Evolutionary conservation across 2,888 invertebrate species (phyloP).

Genomic region (Leptura quadrifasciata): DNA sequence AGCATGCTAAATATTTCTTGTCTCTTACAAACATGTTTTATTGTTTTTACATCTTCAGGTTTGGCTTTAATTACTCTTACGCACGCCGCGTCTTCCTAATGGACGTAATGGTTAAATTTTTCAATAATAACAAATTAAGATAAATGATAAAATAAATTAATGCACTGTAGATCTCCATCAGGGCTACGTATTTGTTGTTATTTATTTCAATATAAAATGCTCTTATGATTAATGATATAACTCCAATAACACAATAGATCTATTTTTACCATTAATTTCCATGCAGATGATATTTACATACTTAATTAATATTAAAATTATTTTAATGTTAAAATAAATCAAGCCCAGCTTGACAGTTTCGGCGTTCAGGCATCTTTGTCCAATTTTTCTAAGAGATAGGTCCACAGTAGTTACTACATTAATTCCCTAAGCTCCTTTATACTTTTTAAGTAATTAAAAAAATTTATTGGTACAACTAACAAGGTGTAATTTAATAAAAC

Average conservation of each 20-base stretch:
- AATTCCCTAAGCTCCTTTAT: not conserved
- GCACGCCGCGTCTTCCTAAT: not conserved
- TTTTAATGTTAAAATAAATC: constrained; percentile 55
- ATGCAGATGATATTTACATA: constrained; percentile 47
- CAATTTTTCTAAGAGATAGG: not conserved
- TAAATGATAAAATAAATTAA: constrained; percentile 12
- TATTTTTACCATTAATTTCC: constrained; percentile 46
- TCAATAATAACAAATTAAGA: constrained; percentile 15
- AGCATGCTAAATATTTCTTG: no score
- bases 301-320: constrained; percentile 54
- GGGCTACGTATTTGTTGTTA: constrained; percentile 1
- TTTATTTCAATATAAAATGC: constrained; percentile 1
- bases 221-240: constrained; percentile 7
- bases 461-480: not conserved
- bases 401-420: not conserved
- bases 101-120: constrained; percentile 1
- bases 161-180: constrained; percentile 1
- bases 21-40: no score
- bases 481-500: constrained; percentile 1
- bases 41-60: no score
- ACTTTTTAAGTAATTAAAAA: not conserved
- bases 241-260: constrained; percentile 15
- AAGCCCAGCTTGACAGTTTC: constrained; percentile 27
- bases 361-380: not conserved
- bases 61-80: not conserved